phyloP scores from a whole-genome alignment of 2,113 vertebrate species.

The Strix aluco region DNA sequence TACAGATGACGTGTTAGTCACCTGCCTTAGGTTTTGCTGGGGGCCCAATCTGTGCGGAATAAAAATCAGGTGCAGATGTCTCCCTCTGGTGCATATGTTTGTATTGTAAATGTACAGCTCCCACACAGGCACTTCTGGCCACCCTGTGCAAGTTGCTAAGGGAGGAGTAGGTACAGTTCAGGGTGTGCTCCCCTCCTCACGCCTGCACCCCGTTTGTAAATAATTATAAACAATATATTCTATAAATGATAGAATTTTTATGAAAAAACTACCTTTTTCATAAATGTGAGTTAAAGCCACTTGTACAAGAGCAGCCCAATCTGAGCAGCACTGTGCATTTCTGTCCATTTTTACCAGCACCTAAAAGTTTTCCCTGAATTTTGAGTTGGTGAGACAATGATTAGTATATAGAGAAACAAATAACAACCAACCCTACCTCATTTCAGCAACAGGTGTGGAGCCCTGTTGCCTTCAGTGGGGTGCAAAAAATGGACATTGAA shows the following conservation, averaged over 20 bases:
- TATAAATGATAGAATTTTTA: neutral
- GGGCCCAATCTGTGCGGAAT: neutral
- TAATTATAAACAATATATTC: neutral
- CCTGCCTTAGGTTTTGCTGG: neutral
- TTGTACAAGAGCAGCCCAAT: neutral
- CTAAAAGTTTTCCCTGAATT: neutral
- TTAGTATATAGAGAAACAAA: neutral
- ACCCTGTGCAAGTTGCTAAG: too few relatives aligned
- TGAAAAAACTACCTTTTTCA: neutral
- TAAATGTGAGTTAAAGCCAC: neutral
- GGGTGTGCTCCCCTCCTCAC: neutral
- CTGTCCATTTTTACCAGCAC: neutral
- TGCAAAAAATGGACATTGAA: neutral
- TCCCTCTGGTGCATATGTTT: neutral
- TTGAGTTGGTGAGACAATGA: neutral
- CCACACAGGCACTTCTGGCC: neutral
- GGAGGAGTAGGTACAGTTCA: neutral
- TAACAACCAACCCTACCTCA: neutral
- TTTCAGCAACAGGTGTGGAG: neutral
- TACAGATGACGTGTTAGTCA: neutral
- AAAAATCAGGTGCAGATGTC: neutral
- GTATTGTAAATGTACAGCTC: neutral
- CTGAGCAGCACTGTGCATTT: neutral
- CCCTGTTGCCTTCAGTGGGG: neutral
- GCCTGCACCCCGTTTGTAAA: neutral